These are phyloP conservation scores for Stenolophus ochropezus DNA, from an alignment of 2,888 invertebrate species.

Conservation along the genomic window DNA sequence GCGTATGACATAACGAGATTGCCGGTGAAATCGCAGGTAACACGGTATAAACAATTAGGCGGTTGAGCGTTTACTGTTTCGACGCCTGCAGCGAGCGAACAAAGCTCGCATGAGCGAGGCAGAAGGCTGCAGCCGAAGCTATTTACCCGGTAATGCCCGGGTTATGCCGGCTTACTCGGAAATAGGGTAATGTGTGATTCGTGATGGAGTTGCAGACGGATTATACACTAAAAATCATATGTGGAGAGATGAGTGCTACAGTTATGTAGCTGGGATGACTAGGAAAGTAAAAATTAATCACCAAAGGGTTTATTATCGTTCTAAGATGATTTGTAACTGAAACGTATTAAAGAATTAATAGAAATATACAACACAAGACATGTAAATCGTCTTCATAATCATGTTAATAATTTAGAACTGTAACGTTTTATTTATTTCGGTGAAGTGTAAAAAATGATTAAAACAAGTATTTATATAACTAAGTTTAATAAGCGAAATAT, in stretches of 20 bases:
- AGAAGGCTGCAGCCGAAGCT: neutral
- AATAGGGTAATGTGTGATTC: neutral
- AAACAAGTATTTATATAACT: too few relatives aligned
- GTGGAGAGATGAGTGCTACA: neutral
- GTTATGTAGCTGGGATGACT: too few relatives aligned
- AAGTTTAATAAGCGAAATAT: too few relatives aligned
- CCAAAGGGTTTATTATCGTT: too few relatives aligned
- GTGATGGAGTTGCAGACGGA: neutral
- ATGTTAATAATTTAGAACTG: too few relatives aligned
- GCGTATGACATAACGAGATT: neutral
- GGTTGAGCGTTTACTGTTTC: neutral
- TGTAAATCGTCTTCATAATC: too few relatives aligned
- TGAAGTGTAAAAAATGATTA: too few relatives aligned
- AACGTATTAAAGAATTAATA: too few relatives aligned
- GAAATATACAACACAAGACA: too few relatives aligned
- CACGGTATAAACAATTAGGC: neutral
- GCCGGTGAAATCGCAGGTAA: neutral
- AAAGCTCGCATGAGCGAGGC: neutral
- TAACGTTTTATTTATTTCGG: too few relatives aligned
- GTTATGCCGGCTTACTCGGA: neutral
- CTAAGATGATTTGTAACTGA: too few relatives aligned
- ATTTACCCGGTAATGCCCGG: neutral
- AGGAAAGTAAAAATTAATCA: too few relatives aligned
- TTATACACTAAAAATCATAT: neutral
- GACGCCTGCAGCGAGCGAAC: neutral